A percentile compares a stretch with the other conserved stretches of the same genome.
Conservation (phyloP, 2,113 vertebrate species). For the Nasalis larvatus region DNA sequence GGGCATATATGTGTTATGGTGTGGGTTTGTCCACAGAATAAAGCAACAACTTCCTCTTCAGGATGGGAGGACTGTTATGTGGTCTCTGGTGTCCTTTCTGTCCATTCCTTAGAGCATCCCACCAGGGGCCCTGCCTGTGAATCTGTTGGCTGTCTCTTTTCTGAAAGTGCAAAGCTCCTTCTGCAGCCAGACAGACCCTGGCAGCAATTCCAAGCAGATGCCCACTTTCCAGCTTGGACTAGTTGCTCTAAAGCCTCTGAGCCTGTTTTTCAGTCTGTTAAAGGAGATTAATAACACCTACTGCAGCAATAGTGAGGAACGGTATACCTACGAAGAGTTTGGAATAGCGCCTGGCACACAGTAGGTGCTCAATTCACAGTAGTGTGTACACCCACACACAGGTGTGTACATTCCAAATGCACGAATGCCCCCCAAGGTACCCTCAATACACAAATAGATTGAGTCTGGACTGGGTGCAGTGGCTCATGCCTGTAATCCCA, state of each 20-base stretch:
- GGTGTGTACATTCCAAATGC: too few relatives aligned
- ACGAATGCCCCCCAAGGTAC: accelerated
- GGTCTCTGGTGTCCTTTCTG: neutral
- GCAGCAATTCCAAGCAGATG: neutral
- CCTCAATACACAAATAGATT: too few relatives aligned
- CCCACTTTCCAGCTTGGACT: neutral
- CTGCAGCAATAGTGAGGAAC: neutral
- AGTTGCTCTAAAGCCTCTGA: neutral
- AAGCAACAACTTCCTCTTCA: neutral
- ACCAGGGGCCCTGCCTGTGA: neutral
- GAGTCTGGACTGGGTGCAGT: too few relatives aligned
- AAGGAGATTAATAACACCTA: neutral
- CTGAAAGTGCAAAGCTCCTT: neutral
- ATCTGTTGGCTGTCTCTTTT: neutral
- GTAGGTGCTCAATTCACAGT: neutral
- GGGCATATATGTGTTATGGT: neutral
- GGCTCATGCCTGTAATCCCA: too few relatives aligned
- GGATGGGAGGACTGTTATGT: neutral
- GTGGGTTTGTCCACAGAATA: too few relatives aligned
- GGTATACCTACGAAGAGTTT: accelerated
- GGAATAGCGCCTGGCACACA: neutral
- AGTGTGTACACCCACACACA: accelerated
- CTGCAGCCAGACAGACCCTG: neutral
- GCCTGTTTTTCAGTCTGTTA: neutral
- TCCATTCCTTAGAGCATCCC: neutral